Evolutionary conservation across 2,113 vertebrate species (phyloP), one percentile per base, ranked within the genome.

Genomic region (Tenrec ecaudatus): DNA sequence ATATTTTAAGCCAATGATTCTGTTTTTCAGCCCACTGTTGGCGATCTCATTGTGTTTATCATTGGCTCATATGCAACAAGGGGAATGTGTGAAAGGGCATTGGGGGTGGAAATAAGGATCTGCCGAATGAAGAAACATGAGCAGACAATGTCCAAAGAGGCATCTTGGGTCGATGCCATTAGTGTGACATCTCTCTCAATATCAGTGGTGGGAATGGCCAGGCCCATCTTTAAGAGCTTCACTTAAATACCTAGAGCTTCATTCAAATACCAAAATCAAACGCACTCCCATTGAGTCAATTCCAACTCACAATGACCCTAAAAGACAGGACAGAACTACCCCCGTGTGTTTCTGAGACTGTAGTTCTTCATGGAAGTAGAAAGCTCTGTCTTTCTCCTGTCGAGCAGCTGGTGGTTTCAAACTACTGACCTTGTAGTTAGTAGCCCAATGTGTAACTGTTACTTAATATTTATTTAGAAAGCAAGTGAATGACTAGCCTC

Each of bases 61-160:
- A 33, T 10, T 3, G 31, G 15, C 31, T 38, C 68, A 33, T 19
- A 1, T 15, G 2, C 27, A 43, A 33, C 69, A 92, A 47, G n/a
- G 47, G 73, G 60, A 36, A 31, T 4, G 6, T 38, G n/a, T 14
- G 22, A 71, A 19, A 36, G 82, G 36, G 14, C 71, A 69, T 47
- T 2, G 88, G 10, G 83, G 40, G n/a, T 75, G 4, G 40, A 66
- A 47, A 6, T 83, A 3, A 89, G 66, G 4, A 64, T 31, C 20
- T 80, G 22, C 29, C n/a, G n/a, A n/a, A n/a, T n/a, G n/a, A n/a
- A n/a, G n/a, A n/a, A 22, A 36, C 4, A 17, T 0, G 75, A 25
- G 43, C 43, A 47, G 43, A n/a, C 2, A 0, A 0, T 0, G 11
- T 27, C 23, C 31, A 58, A 10, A 14, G 0, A 33, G 66, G 2